phyloP scores from a whole-genome alignment of 2,113 vertebrate genomes.

The Pantherophis guttatus region DNA sequence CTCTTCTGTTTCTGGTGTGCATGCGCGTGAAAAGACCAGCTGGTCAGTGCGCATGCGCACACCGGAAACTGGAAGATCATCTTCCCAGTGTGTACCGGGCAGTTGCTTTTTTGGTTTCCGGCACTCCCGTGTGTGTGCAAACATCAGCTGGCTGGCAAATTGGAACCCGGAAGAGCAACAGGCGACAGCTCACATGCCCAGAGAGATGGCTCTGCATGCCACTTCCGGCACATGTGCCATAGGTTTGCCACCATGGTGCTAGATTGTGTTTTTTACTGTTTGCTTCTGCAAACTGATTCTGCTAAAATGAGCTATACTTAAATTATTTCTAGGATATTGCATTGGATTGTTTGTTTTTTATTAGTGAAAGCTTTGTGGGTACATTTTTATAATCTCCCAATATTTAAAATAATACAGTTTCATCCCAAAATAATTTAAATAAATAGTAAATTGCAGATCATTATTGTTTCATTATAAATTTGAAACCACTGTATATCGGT shows the following conservation, averaged over 20 bases:
- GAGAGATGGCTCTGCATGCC: too few relatives aligned
- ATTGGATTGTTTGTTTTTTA: constrained; percentile 48
- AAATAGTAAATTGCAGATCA: constrained; percentile 40
- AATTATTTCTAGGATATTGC: constrained; percentile 57
- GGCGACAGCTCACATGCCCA: too few relatives aligned
- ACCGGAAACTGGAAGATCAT: too few relatives aligned
- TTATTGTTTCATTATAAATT: constrained; percentile 7
- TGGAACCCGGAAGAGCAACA: too few relatives aligned
- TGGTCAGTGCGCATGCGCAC: too few relatives aligned
- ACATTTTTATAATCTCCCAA: constrained; percentile 24
- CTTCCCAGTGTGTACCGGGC: too few relatives aligned
- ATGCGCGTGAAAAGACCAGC: too few relatives aligned
- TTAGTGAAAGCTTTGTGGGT: constrained; percentile 30
- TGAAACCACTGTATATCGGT: not conserved
- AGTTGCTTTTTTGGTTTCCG: too few relatives aligned
- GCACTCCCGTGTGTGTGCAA: too few relatives aligned
- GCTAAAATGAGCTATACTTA: constrained; percentile 50
- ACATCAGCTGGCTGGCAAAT: too few relatives aligned
- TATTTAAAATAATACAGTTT: constrained; percentile 30
- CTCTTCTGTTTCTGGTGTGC: too few relatives aligned
- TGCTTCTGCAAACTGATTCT: constrained; percentile 58
- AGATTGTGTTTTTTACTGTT: constrained; percentile 55
- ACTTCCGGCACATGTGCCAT: too few relatives aligned
- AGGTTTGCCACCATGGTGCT: not conserved
- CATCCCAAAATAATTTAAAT: constrained; percentile 34